Percentiles rank a stretch among this genome's conserved stretches.
Evolutionary conservation across 2,797 vertebrate genomes (phyloP).

Genomic region (Anisognathus igniventris): DNA sequence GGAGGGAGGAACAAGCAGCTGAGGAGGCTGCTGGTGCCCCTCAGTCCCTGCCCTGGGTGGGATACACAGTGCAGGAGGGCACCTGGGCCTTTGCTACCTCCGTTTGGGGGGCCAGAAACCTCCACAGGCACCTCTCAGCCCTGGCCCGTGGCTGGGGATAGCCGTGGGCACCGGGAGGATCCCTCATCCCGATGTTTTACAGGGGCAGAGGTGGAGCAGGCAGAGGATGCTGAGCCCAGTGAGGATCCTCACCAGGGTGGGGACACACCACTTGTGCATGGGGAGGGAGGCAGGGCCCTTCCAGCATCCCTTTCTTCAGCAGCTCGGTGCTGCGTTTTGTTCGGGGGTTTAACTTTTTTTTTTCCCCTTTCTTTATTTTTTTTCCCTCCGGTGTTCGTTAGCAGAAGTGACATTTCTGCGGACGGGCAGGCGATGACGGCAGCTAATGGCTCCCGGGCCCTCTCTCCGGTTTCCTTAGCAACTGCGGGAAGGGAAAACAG

Average conservation of each 20-base stretch:
- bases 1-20: not conserved
- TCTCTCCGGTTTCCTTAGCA: conserved; percentile 84
- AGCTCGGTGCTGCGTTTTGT: not conserved
- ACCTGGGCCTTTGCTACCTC: no score
- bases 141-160: not conserved
- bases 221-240: not conserved
- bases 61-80: no score
- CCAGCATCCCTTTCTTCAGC: not conserved
- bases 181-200: fast-evolving
- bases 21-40: fast-evolving
- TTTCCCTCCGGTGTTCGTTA: conserved; percentile 37
- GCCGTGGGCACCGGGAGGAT: fast-evolving
- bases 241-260: fast-evolving
- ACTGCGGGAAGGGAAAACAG: conserved; percentile 77
- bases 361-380: not conserved
- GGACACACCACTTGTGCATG: fast-evolving
- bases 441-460: conserved; percentile 74
- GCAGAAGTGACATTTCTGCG: conserved; percentile 68
- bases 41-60: not conserved
- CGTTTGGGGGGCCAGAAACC: not conserved
- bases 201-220: not conserved
- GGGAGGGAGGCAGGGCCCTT: fast-evolving
- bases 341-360: not conserved
- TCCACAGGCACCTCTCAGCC: fast-evolving
- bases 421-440: conserved; percentile 77